phyloP scores from a whole-genome alignment of 1,140 invertebrate genomes.

The Trichonephila inaurata region DNA sequence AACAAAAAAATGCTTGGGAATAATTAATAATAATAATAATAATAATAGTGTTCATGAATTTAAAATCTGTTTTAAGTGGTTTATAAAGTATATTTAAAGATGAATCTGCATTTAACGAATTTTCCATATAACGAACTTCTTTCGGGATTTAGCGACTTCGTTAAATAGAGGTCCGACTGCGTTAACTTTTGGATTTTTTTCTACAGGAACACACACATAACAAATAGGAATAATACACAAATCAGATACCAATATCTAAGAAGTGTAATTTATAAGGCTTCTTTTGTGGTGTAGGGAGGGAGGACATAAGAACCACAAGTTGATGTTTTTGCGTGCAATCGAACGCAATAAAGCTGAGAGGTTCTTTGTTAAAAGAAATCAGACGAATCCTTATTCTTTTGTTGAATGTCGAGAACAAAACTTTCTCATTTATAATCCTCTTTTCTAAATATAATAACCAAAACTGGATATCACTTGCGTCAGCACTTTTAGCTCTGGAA shows the following conservation, averaged over 20 bases:
- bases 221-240: not conserved
- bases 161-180: no score
- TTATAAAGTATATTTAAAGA: no score
- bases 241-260: not conserved
- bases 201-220: not conserved
- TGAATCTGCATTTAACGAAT: no score
- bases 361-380: not conserved
- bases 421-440: conserved; percentile 10
- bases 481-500: not conserved
- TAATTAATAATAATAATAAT: no score
- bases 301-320: not conserved
- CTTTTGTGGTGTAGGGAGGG: not conserved
- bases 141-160: no score
- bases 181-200: not conserved
- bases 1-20: no score
- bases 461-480: conserved; percentile 16
- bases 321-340: not conserved
- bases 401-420: not conserved
- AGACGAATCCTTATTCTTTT: not conserved
- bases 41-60: no score
- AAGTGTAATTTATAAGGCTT: conserved; percentile 2
- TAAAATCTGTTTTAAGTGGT: no score
- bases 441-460: conserved; percentile 47
- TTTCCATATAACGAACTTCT: no score
- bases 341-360: not conserved